These are phyloP conservation scores for Phyllostomus hastatus DNA, from an alignment of 2,113 vertebrate species.

Conservation along the genomic window DNA sequence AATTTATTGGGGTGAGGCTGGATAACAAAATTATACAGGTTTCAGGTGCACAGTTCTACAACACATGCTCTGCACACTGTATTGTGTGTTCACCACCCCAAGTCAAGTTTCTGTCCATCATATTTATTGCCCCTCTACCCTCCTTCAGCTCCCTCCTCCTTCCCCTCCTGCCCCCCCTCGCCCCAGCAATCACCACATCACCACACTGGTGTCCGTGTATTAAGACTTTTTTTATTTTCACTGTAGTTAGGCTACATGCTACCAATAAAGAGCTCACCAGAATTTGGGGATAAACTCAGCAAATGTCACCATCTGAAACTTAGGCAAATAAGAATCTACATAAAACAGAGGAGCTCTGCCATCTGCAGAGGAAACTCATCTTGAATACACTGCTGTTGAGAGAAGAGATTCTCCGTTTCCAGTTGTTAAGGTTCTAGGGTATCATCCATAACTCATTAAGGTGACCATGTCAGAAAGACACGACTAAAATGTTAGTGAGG, in stretches of 20 bases:
- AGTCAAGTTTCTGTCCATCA: too few relatives aligned
- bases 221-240: not conserved
- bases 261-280: not conserved
- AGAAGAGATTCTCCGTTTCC: not conserved
- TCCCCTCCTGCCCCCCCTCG: too few relatives aligned
- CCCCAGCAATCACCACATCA: too few relatives aligned
- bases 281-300: not conserved
- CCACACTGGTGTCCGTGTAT: too few relatives aligned
- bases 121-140: too few relatives aligned
- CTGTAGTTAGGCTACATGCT: not conserved
- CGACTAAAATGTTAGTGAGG: not conserved
- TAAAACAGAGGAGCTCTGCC: not conserved
- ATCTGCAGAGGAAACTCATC: not conserved
- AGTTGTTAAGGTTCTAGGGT: not conserved
- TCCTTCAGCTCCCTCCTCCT: too few relatives aligned
- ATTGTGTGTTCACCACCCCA: too few relatives aligned
- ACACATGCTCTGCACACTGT: too few relatives aligned
- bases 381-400: not conserved
- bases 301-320: not conserved
- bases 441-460: not conserved
- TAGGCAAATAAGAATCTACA: conserved; percentile 7
- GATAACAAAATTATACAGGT: too few relatives aligned
- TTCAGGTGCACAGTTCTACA: too few relatives aligned
- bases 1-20: not conserved
- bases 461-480: not conserved